These are phyloP conservation scores for Gymnodraco acuticeps DNA, from an alignment of 2,797 vertebrate genomes.

Conservation along the genomic window DNA sequence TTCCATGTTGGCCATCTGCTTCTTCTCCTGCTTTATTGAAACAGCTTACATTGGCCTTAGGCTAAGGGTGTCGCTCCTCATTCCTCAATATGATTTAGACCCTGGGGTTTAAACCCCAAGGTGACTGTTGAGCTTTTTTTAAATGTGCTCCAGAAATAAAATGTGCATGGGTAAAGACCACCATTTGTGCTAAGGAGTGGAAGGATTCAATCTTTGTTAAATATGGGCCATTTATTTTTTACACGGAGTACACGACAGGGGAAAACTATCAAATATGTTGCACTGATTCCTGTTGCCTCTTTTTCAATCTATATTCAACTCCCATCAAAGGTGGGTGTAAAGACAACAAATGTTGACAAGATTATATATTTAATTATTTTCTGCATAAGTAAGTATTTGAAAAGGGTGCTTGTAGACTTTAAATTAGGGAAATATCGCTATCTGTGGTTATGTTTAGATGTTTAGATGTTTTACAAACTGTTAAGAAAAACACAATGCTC, in stretches of 20 bases:
- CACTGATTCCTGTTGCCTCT: too few species aligned
- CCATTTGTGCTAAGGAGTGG: too few species aligned
- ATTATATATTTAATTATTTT: neutral
- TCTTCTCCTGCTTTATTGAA: slow-evolving; percentile 13
- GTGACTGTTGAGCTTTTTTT: neutral
- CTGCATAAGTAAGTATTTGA: neutral
- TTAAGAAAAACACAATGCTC: neutral
- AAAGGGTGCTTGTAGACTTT: neutral
- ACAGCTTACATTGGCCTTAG: neutral
- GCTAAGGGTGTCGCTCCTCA: slow-evolving; percentile 19
- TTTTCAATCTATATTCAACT: too few species aligned
- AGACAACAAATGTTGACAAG: too few species aligned
- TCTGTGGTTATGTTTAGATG: neutral
- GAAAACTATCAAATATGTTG: too few species aligned
- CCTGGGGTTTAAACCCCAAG: neutral
- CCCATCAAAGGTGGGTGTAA: too few species aligned
- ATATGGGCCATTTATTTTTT: too few species aligned
- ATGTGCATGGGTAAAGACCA: too few species aligned
- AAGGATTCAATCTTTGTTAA: too few species aligned
- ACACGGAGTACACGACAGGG: too few species aligned
- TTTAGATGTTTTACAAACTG: slow-evolving; percentile 1
- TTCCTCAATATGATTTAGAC: slow-evolving; percentile 18
- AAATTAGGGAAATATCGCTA: too few species aligned
- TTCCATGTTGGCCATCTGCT: neutral
- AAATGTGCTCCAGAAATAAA: neutral